Evolutionary conservation across 92 coral and sea anemone species (phyloP), one percentile per base, ranked within the genome.

Genomic region (Pocillopora grandis): DNA sequence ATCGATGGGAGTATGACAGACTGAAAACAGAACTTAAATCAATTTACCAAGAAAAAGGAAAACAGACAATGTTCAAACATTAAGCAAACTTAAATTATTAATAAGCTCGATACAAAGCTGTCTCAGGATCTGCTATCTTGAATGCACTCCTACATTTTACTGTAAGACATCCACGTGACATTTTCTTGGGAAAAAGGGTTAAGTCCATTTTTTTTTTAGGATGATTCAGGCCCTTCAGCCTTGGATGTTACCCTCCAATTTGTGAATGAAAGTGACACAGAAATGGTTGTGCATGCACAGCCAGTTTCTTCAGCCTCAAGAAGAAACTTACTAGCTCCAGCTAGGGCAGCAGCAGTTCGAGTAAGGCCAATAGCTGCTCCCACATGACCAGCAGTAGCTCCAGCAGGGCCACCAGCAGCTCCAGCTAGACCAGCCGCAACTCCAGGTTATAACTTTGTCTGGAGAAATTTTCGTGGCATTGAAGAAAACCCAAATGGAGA

Each of bases 251-350:
- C 77, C 77, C 77, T 70, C 66, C 85, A 68, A 52, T 67, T 68
- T 81, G 67, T 52, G 65, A 55, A 77, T 81, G 85, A 81, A 81
- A 70, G 76, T 55, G 77, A 81, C 49, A 81, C 84, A 80, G 77
- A 81, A 70, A 81, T 42, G 21, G 33, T 70, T 70, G 65, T 81
- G 76, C 67, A 81, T 66, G 77, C 55, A n/a, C 76, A 52, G 77
- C 33, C 85, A 81, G 76, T 55, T 23, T 69, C 85, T 55, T 81
- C 85, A 69, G 58, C 85, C 77, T 70, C 77, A 68, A 21, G 64
- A 81, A 49, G 77, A 57, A 81, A 58, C 49, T 67, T 81, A 58
- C 52, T 57, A 20, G 78, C 65, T 75, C 49, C 19, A 12, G 49
- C 76, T 0, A 64, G 68, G 33, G 23, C 68, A 64, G 33, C 9